Percentiles rank a stretch among this genome's conserved stretches.
phyloP scores from a whole-genome alignment of 1,140 invertebrate genomes.

The Pristionchus pacificus region DNA sequence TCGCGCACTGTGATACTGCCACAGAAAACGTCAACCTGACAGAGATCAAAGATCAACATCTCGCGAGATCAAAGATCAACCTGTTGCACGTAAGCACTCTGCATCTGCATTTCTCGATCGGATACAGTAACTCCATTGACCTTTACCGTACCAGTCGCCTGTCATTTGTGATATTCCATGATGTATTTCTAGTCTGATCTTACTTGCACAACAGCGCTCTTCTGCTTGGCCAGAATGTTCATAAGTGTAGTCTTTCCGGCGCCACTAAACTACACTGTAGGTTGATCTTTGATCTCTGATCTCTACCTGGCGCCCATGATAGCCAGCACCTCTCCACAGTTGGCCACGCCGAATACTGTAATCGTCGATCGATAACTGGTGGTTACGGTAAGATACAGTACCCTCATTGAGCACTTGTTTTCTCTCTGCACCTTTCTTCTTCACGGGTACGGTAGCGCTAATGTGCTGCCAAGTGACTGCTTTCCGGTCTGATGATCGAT shows the following conservation, averaged over 20 bases:
- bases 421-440: neutral
- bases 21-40: conserved; percentile 62
- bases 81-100: conserved; percentile 61
- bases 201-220: conserved; percentile 26
- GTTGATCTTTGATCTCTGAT: too few species aligned
- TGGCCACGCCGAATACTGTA: conserved; percentile 75
- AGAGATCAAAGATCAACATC: too few species aligned
- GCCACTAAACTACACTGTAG: conserved; percentile 65
- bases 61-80: too few species aligned
- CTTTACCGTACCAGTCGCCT: conserved; percentile 44
- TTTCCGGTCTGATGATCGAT: neutral
- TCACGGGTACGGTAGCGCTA: neutral
- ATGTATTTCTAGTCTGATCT: neutral
- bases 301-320: conserved; percentile 74
- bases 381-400: neutral
- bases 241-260: conserved; percentile 90
- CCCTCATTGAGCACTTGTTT: neutral
- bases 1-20: conserved; percentile 63
- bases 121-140: conserved; percentile 40
- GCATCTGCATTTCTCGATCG: conserved; percentile 26
- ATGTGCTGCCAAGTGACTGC: neutral
- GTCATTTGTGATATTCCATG: neutral
- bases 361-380: neutral
- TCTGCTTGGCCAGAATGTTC: conserved; percentile 70
- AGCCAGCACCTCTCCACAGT: conserved; percentile 80